Evolutionary conservation across 1,140 invertebrate genomes (phyloP), one percentile per base, ranked within the genome.

Genomic region (Cotesia typhae): DNA sequence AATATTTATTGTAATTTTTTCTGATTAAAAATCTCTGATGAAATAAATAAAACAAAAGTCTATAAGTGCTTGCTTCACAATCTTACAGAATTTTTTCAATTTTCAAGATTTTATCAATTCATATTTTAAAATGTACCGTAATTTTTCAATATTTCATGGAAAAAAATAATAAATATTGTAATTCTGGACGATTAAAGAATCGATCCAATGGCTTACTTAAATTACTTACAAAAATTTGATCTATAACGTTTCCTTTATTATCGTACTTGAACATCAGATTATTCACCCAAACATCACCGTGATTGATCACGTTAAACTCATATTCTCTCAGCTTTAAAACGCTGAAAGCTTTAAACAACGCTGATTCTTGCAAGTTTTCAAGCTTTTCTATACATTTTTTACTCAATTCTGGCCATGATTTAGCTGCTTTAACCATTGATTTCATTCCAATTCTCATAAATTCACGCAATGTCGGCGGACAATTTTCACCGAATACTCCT

Each of bases 251-350:
- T 0, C 82, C 81, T 0, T 82, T 60, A 0, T 84, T 71, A 65
- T 89, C 79, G 69, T 91, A 91, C 53, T 85, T 85, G 76, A 92
- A 92, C 75, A 92, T 80, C 81, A 92, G 90, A 75, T 92, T 92
- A 72, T 91, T 92, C 1, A 89, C 83, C 91, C 91, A 92, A 37
- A 87, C 84, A 77, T 92, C 92, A 4, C 91, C 91, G 59, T 92
- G 92, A 77, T 89, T 90, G 7, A 92, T 82, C 0, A 92, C 90
- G 35, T 87, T 84, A 70, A 91, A 91, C 9, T 88, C 83, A 4
- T 83, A 74, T 10, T 89, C 81, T 1, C 76, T 79, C 4, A 76
- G 38, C 7, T 76, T 76, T 66, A 77, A 6, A 70, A 72, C n/a
- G 71, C 83, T 37, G 67, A 65, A 60, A 64, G 84, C 74, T 74